These are phyloP conservation scores for Heliconius melpomene DNA, from an alignment of 1,140 invertebrate species.

Conservation along the genomic window DNA sequence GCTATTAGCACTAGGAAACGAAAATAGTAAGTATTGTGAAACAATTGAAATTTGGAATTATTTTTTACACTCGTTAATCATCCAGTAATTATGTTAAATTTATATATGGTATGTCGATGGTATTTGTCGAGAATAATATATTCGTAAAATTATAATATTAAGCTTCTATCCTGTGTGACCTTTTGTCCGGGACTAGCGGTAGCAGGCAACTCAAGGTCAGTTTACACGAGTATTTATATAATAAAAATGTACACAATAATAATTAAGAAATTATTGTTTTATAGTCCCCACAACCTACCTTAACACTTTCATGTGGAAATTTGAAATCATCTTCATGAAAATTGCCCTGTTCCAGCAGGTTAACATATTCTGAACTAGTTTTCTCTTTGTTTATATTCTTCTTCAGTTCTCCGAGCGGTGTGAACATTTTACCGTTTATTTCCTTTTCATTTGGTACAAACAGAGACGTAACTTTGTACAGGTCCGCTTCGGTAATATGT, in stretches of 20 bases:
- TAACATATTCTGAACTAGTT: conserved; percentile 68
- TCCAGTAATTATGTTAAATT: neutral
- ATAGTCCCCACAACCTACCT: conserved; percentile 52
- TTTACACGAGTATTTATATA: neutral
- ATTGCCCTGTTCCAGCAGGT: conserved; percentile 64
- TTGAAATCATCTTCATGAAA: conserved; percentile 74
- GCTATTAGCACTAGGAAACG: too few species aligned
- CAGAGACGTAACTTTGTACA: conserved; percentile 75
- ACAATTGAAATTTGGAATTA: too few species aligned
- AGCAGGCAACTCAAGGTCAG: conserved; percentile 7
- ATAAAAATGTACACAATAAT: neutral
- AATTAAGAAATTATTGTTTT: neutral
- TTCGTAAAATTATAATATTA: neutral
- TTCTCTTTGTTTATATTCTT: conserved; percentile 71
- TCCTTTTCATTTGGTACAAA: conserved; percentile 74
- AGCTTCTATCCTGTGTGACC: conserved; percentile 1
- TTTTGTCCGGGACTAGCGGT: conserved; percentile 17
- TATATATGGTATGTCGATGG: neutral
- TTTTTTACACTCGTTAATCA: neutral
- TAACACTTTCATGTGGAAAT: conserved; percentile 80
- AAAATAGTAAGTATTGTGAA: too few species aligned
- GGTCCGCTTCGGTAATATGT: conserved; percentile 76
- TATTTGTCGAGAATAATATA: neutral
- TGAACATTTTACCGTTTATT: conserved; percentile 75
- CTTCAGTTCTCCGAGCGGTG: conserved; percentile 70